Base-by-base conservation (phyloP, 2,888 invertebrate species). In the Trachelus iudaicus region DNA sequence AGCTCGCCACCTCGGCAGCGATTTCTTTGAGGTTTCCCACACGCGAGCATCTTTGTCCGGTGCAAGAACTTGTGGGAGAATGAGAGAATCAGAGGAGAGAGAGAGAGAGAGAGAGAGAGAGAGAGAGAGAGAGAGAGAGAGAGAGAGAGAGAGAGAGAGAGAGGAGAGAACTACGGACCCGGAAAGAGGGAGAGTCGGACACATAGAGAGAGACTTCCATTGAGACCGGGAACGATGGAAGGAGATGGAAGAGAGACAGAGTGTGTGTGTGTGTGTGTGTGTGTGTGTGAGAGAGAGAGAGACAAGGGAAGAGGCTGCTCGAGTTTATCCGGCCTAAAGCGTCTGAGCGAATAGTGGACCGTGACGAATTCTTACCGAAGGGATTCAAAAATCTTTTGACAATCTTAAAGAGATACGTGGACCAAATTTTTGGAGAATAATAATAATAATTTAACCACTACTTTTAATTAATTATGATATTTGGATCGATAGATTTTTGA, bases 11-110 rank as follows among this genome's bases (percentile, higher is more conserved):
- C 73, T 69, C 75, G 77, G 76, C 71, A 33, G 33, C 71, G 31
- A 56, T 71, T 71, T 71, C 71, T 71, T 71, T 33, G 76, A 75
- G 77, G 74, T 79, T 80, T 80, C 80, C 80, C 80, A 80, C 80
- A 80, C 80, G 79, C 75, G 76, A 76, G 71, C 35, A n/a, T 34
- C 73, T 75, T 79, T 76, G 77, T 79, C 79, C 79, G 79, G 77
- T 71, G 56, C 56, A 56, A 56, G 56, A 56, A 56, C 23, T 56
- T 23, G 23, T 56, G 56, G 56, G 23, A 56, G 56, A 56, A 56
- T 56, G 23, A 56, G 56, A 56, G 56, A 23, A 40, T 40, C 15
- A 1, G 40, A 40, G 40, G 6, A 2, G 56, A 37, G 37, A 37
- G 56, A 23, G 12, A 4, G 13, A 1, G 37, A 13, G 37, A 12